A percentile compares a stretch with the other conserved stretches of the same genome.
Conservation (phyloP, 2,113 vertebrate species). For the Charadrius vociferus region DNA sequence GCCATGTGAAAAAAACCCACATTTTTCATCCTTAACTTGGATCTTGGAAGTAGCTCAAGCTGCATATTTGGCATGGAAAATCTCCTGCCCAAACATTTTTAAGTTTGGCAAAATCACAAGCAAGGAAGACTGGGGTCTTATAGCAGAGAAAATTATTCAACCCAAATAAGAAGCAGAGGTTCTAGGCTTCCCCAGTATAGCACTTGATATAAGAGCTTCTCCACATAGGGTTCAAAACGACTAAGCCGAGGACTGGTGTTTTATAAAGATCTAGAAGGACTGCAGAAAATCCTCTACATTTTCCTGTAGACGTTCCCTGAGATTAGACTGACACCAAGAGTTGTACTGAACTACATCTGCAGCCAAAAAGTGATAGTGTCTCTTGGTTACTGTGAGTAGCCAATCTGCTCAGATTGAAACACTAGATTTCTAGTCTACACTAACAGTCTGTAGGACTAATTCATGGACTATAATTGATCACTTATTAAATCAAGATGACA, state of each 20-base stretch:
- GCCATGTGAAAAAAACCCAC: fast-evolving
- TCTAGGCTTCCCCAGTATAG: neutral
- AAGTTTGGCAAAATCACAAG: neutral
- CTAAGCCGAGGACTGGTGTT: neutral
- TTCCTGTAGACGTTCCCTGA: constrained; percentile 33
- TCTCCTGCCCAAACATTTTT: neutral
- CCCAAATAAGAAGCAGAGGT: neutral
- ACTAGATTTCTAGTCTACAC: neutral
- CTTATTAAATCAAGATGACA: neutral
- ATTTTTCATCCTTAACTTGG: neutral
- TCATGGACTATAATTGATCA: neutral
- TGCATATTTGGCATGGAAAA: neutral
- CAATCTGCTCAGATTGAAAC: neutral
- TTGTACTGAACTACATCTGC: constrained; percentile 32
- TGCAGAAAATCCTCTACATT: neutral
- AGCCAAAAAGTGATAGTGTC: neutral
- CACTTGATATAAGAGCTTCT: neutral
- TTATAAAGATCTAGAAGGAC: neutral
- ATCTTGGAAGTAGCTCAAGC: neutral
- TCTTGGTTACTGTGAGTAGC: neutral
- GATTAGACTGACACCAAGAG: constrained; percentile 69
- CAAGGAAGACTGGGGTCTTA: neutral
- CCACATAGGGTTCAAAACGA: neutral
- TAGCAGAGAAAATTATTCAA: neutral
- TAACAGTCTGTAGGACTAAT: neutral